Evolutionary conservation across 2,797 vertebrate species (phyloP).

Genomic region (Chloroceryle inda): DNA sequence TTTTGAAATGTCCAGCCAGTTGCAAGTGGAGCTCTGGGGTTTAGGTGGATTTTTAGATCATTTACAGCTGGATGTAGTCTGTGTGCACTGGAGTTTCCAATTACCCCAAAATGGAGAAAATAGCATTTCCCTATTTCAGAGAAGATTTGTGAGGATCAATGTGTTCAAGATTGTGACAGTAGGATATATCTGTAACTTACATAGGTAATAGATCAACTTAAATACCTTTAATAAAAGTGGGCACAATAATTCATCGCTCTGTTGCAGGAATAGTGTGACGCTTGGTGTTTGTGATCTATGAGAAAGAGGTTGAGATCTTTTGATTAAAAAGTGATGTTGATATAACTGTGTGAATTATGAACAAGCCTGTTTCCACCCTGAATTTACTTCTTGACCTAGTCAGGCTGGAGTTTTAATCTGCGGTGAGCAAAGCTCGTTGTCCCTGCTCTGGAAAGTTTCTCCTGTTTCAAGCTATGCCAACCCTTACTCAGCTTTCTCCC

Average conservation of each 20-base stretch:
- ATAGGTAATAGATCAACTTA: conserved; percentile 47
- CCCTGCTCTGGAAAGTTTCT: accelerated
- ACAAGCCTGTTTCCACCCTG: background rate
- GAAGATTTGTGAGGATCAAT: conserved; percentile 54
- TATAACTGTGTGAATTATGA: conserved; percentile 15
- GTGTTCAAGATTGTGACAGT: conserved; percentile 14
- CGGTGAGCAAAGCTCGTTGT: accelerated
- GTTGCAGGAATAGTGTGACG: background rate
- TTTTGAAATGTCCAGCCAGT: background rate
- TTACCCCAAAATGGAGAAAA: conserved; percentile 26
- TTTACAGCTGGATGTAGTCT: background rate
- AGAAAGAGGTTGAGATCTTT: conserved; percentile 43
- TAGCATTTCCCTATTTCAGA: background rate
- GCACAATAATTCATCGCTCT: conserved; percentile 19
- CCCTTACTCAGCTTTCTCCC: accelerated
- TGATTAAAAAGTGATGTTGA: conserved; percentile 55
- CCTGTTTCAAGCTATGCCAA: accelerated
- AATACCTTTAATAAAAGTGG: conserved; percentile 47
- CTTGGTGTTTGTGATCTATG: conserved; percentile 40
- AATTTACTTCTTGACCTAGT: background rate
- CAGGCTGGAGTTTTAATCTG: background rate
- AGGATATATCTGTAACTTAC: conserved; percentile 29
- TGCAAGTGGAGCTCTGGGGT: background rate
- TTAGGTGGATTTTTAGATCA: conserved; percentile 4
- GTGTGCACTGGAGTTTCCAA: background rate